A percentile compares a stretch with the other conserved stretches of the same genome.
These are phyloP conservation scores for Entelurus aequoreus DNA, from an alignment of 2,113 vertebrate species.

Conservation along the genomic window DNA sequence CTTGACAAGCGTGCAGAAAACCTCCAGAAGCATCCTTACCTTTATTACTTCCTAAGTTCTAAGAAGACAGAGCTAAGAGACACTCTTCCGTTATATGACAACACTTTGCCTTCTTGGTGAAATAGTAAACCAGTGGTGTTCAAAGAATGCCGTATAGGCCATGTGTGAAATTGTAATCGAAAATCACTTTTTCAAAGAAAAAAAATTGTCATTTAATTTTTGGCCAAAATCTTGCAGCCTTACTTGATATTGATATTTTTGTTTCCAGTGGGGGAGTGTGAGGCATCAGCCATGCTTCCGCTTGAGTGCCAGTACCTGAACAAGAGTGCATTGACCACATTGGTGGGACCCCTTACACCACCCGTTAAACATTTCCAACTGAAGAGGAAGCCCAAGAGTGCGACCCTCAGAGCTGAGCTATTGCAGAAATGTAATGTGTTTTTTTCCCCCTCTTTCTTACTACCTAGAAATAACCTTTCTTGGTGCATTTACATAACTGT, in stretches of 20 bases:
- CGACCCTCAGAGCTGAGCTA: slow-evolving; percentile 92
- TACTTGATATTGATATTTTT: background rate
- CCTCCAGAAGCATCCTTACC: too few species aligned
- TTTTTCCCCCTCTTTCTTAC: background rate
- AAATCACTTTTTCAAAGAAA: too few species aligned
- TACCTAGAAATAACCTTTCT: background rate
- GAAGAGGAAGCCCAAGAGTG: slow-evolving; percentile 96
- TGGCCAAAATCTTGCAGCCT: too few species aligned
- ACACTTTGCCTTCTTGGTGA: too few species aligned
- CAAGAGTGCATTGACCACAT: slow-evolving; percentile 89
- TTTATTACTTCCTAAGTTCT: too few species aligned
- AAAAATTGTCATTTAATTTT: background rate
- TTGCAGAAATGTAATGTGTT: slow-evolving; percentile 88
- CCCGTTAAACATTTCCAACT: slow-evolving; percentile 97
- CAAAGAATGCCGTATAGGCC: too few species aligned
- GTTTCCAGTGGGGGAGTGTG: slow-evolving; percentile 84
- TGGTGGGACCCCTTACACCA: slow-evolving; percentile 92
- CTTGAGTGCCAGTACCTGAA: slow-evolving; percentile 97
- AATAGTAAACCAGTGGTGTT: too few species aligned
- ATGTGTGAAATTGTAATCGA: too few species aligned
- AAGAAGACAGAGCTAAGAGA: too few species aligned
- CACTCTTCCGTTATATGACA: too few species aligned
- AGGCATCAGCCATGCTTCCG: slow-evolving; percentile 92
- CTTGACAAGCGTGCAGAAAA: too few species aligned
- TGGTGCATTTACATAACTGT: too few species aligned